These are phyloP conservation scores for Syngnathus typhle DNA, from an alignment of 2,113 vertebrate species.

Conservation along the genomic window DNA sequence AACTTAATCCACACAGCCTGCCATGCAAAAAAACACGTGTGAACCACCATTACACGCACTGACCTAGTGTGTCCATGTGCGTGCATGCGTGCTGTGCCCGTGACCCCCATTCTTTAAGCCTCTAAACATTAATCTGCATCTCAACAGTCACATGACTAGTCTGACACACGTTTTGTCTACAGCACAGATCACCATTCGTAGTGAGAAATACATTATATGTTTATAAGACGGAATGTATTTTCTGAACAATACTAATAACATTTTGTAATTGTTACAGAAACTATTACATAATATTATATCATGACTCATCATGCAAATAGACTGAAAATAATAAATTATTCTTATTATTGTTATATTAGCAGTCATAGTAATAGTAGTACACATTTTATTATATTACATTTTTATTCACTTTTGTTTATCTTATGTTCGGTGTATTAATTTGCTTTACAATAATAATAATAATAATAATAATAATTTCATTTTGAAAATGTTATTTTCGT, in stretches of 20 bases:
- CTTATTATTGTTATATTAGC: no score
- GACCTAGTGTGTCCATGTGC: neutral
- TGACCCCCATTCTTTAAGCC: slow-evolving; percentile 3
- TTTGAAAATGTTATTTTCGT: no score
- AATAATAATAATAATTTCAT: neutral
- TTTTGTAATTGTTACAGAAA: neutral
- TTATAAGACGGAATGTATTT: neutral
- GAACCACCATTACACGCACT: neutral
- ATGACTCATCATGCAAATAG: neutral
- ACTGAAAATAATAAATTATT: neutral
- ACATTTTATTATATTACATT: no score
- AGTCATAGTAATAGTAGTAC: no score
- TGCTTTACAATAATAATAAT: neutral
- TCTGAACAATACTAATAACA: neutral
- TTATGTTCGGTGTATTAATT: neutral
- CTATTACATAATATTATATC: neutral
- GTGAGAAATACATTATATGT: neutral
- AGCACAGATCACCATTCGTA: neutral
- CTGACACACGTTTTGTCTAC: slow-evolving; percentile 1
- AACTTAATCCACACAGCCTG: no score
- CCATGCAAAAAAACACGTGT: no score
- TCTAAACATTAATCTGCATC: slow-evolving; percentile 4
- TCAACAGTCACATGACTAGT: neutral
- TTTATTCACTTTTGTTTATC: neutral
- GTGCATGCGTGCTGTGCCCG: neutral